phyloP scores from a whole-genome alignment of 2,888 invertebrate species.

The Acanthosepion lycidas region DNA sequence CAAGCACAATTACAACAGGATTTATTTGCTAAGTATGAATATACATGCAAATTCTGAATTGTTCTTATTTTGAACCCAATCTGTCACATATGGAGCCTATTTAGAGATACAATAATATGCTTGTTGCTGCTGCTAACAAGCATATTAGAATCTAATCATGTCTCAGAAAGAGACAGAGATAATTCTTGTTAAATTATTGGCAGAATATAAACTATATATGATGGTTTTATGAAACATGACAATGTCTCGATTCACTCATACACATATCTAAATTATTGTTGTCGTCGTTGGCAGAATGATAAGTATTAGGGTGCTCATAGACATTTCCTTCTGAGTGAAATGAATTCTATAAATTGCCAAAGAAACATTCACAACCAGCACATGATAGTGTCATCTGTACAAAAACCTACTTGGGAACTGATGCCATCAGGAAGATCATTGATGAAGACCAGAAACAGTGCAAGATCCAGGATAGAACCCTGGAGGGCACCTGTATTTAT shows the following conservation, averaged over 20 bases:
- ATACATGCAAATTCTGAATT: not conserved
- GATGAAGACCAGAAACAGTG: no score
- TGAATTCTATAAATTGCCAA: no score
- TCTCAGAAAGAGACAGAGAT: not conserved
- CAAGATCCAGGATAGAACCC: no score
- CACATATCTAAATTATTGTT: not conserved
- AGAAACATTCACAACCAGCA: no score
- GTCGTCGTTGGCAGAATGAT: no score
- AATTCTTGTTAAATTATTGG: not conserved
- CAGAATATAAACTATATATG: not conserved
- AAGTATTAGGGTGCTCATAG: no score
- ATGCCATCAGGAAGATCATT: no score
- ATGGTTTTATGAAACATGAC: not conserved
- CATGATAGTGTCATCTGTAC: no score
- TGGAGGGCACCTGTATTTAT: no score
- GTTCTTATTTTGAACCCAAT: not conserved
- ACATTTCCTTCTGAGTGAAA: no score
- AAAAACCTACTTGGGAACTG: no score
- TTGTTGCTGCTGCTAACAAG: not conserved
- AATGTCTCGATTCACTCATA: not conserved
- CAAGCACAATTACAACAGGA: not conserved
- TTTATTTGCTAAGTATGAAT: not conserved
- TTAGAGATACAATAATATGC: not conserved
- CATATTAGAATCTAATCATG: not conserved
- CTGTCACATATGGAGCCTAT: not conserved